Evolutionary conservation across 2,113 vertebrate species (phyloP), one percentile per base, ranked within the genome.

Genomic region (Erpornis zantholeuca): DNA sequence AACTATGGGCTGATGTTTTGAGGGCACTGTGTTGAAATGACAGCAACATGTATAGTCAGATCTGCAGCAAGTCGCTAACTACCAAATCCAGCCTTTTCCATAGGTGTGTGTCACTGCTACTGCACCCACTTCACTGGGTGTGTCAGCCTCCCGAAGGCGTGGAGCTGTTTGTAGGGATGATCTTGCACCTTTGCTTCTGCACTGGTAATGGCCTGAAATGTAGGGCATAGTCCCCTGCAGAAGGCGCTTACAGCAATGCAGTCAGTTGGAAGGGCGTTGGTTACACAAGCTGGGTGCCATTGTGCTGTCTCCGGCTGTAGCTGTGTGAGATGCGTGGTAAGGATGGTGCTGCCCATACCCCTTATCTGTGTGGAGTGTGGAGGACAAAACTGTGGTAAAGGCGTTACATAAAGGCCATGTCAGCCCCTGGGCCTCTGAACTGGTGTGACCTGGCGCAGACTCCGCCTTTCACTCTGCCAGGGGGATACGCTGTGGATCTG

Each of bases 1-100:
- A 94, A 85, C 71, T 85, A 69, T 60, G 92, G 95, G 92, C 88
- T 92, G 96, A 92, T 97, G 94, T 96, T 96, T 94, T 91, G 89
- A 94, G 86, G 90, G 64, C 86, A 21, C 87, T 94, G 31, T 96
- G 96, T 96, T 97, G 97, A 97, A 97, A 97, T 6, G 68, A 64
- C 88, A 87, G 85, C 92, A 92, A 97, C 94, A 80, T 91, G 97
- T 97, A 96, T 88, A 86, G 93, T 97, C 95, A 97, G 81, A 97
- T 97, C 92, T 95, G 82, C 93, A 95, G 91, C 87, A 93, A 53
- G 50, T 92, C 27, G 2, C 92, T 83, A 86, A 87, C 82, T 82
- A 83, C 92, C 72, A 90, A 96, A 93, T 86, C 66, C 94, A 83
- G 76, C 81, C 88, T 96, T 95, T 96, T 96, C 92, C 92, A 83